Base-by-base conservation (phyloP, 2,797 vertebrate species). In the Sylvia borin region DNA sequence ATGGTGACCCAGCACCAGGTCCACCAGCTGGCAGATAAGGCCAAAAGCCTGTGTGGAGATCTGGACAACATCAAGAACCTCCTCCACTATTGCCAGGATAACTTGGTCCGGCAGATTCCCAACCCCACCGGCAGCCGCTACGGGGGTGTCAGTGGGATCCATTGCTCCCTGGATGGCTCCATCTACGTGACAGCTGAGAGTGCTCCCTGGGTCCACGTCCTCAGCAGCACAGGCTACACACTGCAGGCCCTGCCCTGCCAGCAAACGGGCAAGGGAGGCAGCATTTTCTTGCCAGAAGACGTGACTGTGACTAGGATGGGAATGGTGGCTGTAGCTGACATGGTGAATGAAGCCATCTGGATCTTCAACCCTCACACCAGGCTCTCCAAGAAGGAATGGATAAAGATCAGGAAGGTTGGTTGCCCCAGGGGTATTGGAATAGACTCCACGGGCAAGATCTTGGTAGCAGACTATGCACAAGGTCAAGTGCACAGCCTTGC, bases 231-330 rank as follows among this genome's bases (percentile, higher is more conserved):
- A 16, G 97, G 98, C 27, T 71, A 32, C 65, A 60, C 17, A 0
- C 45, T 96, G 64, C 96, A 80, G 64, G 32, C 90, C 17, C 66
- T 98, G 72, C 81, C 90, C 27, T 98, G 97, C 40, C 25, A 1
- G 26, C 77, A 87, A 42, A 80, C 1, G 0, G 90, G 75, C 12
- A 45, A 70, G 17, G 54, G 78, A 75, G 83, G 72, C 0, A 5
- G 68, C 51, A 50, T 55, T 26, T 98, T 98, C 53, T 43, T 98
- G 87, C 97, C 97, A 0, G 97, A 98, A 85, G 97, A 98, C 3
- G 94, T 98, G 88, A 86, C 97, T 5, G 77, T 98, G 89, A 98
- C 96, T 10, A 87, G 88, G 12, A 76, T 34, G 2, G 97, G 96
- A 70, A 96, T 96, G 40, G 78, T 97, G 75, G 97, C 94, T 6